Conservation (phyloP, 2,797 vertebrate genomes). For the Ceyx erithaca region DNA sequence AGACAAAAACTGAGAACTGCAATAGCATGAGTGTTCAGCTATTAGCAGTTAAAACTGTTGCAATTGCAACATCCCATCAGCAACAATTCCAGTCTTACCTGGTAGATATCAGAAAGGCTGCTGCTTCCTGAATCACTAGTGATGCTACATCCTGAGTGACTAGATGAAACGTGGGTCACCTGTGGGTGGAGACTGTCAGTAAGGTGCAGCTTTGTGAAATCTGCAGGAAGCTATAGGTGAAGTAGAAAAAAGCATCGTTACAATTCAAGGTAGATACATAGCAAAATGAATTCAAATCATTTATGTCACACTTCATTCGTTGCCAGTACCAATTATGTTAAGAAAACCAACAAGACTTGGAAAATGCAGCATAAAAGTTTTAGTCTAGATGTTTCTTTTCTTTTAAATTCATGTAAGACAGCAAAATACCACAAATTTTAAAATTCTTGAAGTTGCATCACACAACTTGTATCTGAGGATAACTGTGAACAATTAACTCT, state of each 20-base stretch:
- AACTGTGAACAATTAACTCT: background rate
- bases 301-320: background rate
- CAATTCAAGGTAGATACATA: slow-evolving; percentile 41
- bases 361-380: background rate
- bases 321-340: background rate
- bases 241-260: slow-evolving; percentile 73
- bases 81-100: slow-evolving; percentile 84
- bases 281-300: background rate
- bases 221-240: slow-evolving; percentile 93
- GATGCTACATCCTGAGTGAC: slow-evolving; percentile 99
- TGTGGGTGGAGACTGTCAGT: slow-evolving; percentile 98
- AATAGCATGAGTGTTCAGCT: background rate
- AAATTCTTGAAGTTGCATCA: too few relatives aligned
- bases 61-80: background rate
- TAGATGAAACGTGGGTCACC: slow-evolving; percentile 98
- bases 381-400: background rate
- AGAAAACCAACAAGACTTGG: background rate
- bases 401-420: background rate
- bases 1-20: background rate
- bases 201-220: slow-evolving; percentile 99
- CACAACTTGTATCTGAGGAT: background rate
- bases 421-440: background rate
- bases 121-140: slow-evolving; percentile 99
- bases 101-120: slow-evolving; percentile 99
- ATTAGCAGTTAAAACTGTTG: background rate